Evolutionary conservation across 1,140 invertebrate genomes (phyloP), one percentile per base, ranked within the genome.

Genomic region (Ceratosolen fusciceps): DNA sequence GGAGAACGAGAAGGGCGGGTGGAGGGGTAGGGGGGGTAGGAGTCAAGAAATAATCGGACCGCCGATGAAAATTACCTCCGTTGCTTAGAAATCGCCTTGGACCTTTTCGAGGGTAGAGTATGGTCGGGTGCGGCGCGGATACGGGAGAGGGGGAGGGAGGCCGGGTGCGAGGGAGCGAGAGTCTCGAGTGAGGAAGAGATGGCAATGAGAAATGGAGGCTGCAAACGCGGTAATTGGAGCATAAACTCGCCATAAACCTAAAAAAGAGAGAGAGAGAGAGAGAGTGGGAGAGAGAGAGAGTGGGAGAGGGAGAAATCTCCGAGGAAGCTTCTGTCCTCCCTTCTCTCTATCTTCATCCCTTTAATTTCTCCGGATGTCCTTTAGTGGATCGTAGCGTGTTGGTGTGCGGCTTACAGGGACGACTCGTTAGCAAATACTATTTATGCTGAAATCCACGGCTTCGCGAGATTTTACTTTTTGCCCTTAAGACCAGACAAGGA

Each of bases 201-300:
- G 68, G 52, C 29, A 49, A 39, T n/a, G 62, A 67, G n/a, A 12
- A 26, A 37, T 19, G 9, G 9, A 19, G n/a, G 80, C 77, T 82
- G 83, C 83, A 85, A 87, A 86, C 80, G 83, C 83, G 80, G 68
- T 87, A 86, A 86, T 86, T 86, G 82, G 82, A 85, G 82, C 83
- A 80, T 83, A 83, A 86, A 86, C 81, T 83, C 78, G 78, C 79
- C 83, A 83, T 83, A 82, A 85, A 82, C 70, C 81, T 81, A 39
- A 19, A 31, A 31, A 16, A 26, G 29, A 19, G 19, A 10, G 47
- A 49, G 65, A n/a, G n/a, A n/a, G n/a, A n/a, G n/a, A n/a, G n/a
- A n/a, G n/a, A n/a, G n/a, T n/a, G n/a, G n/a, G n/a, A n/a, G n/a
- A n/a, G n/a, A n/a, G n/a, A n/a, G n/a, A n/a, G n/a, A n/a, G n/a